Base-by-base conservation (phyloP, 30 jellyfish, hydroid and myxozoan genomes). In the Chrysaora quinquecirrha region DNA sequence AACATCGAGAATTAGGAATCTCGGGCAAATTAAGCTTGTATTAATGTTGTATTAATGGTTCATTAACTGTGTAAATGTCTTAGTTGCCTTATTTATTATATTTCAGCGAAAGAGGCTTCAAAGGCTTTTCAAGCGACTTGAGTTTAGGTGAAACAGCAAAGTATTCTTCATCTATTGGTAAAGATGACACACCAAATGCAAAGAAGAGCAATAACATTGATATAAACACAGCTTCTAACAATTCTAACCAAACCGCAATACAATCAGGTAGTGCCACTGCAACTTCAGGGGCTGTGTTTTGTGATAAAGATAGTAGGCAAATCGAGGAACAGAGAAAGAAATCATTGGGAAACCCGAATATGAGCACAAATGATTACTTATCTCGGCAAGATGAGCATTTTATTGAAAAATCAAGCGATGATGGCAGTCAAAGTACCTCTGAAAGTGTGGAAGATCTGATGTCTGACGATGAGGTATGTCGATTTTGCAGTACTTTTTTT, bases 71-170 rank as follows among this genome's bases (percentile, higher is more conserved):
- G n/a, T n/a, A n/a, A n/a, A n/a, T n/a, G n/a, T n/a, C n/a, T n/a
- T n/a, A n/a, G n/a, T n/a, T n/a, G n/a, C n/a, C n/a, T n/a, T n/a
- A n/a, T n/a, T n/a, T 83, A 4, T 23, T 35, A 35, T 4, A 48
- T 49, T 38, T 30, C 38, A 91, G 98, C 14, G 88, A 91, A 11
- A 73, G 82, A 38, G 98, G 98, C n/a, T 91, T 91, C 76, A 75
- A 85, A 66, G 95, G 89, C 21, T 91, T 91, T 50, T 96, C 95
- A 1, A 75, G 52, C 1, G 80, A 58, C 14, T n/a, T 69, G 12
- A 64, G 65, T 46, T 22, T 31, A 24, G 31, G n/a, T 2, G 29
- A 27, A 0, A 47, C 32, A 3, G 79, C 34, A 7, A 64, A 73
- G 0, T 18, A 54, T 1, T 22, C 71, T 2, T 71, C 84, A 21